Evolutionary conservation across 2,888 invertebrate species (phyloP), one percentile per base, ranked within the genome.

Genomic region (Sphaeridia pumilis): DNA sequence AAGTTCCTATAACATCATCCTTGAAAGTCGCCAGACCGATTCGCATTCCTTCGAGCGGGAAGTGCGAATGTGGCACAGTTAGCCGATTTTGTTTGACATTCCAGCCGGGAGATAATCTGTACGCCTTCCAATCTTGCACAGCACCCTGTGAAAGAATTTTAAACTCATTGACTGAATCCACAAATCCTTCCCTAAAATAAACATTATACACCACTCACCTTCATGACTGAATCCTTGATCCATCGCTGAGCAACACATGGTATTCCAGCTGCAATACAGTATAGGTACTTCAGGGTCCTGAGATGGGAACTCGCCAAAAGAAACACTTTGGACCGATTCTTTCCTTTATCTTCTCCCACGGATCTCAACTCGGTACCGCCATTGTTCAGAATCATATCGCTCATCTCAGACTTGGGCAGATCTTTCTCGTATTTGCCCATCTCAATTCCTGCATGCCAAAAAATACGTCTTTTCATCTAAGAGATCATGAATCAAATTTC

Each of bases 241-340:
- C 49, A 49, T 22, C 28, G 17, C 27, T 49, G 49, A 17, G 49
- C 49, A 4, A 49, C 43, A 49, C 49, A 49, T 1, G 49, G 49
- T 22, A 49, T 49, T 21, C 49, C 49, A 2, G 38, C 28, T 4
- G 42, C 49, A n/a, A 42, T 42, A 27, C 49, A 49, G 24, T 49
- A 49, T 24, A 49, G 27, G 22, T 49, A 49, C 22, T 49, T 49
- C 2, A 49, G 49, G 1, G 49, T 49, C 20, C 49, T 41, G 14
- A 49, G 31, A 42, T 49, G 49, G 12, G 42, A 49, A 21, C 49
- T 49, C 14, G 49, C 49, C 20, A 49, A 17, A 10, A 49, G 26
- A 49, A 49, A 49, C 24, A 49, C 28, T 28, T 31, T 38, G 12
- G 12, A n/a, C 14, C 21, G 31, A 28, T 21, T 26, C 27, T 49